These are phyloP conservation scores for Pluvianellus socialis DNA, from an alignment of 2,113 vertebrate genomes.

Conservation along the genomic window DNA sequence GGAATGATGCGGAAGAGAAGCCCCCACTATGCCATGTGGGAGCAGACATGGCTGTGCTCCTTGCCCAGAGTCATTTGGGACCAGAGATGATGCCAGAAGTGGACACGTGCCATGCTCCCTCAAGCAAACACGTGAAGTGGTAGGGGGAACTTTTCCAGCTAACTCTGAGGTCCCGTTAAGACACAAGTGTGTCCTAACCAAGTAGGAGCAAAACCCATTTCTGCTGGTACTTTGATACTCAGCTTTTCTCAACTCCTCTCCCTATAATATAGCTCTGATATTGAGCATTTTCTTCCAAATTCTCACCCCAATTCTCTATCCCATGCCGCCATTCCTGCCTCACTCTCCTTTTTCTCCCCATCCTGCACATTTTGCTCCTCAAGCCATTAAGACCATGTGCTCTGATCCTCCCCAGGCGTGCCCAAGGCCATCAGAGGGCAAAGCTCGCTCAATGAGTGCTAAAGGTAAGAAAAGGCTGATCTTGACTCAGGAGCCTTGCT, in stretches of 20 bases:
- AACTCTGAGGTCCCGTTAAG: not conserved
- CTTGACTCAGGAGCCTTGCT: not conserved
- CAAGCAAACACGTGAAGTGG: not conserved
- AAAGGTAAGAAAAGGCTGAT: not conserved
- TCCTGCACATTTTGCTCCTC: not conserved
- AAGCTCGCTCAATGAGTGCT: not conserved
- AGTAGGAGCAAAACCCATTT: not conserved
- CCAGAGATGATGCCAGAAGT: not conserved
- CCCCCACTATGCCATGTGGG: rapidly evolving
- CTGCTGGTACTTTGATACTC: not conserved
- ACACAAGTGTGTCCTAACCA: not conserved
- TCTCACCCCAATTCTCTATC: not conserved
- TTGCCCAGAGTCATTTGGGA: not conserved
- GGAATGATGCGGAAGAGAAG: not conserved
- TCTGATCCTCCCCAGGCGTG: not conserved
- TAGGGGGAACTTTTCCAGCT: not conserved
- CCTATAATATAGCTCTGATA: rapidly evolving
- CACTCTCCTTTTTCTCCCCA: not conserved
- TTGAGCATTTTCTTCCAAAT: not conserved
- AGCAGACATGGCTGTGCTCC: not conserved
- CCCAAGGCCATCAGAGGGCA: not conserved
- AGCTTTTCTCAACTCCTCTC: not conserved
- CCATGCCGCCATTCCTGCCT: not conserved
- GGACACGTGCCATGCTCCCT: not conserved
- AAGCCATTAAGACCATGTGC: not conserved